phyloP scores from a whole-genome alignment of 2,113 vertebrate species.

The Coracopsis vasa region DNA sequence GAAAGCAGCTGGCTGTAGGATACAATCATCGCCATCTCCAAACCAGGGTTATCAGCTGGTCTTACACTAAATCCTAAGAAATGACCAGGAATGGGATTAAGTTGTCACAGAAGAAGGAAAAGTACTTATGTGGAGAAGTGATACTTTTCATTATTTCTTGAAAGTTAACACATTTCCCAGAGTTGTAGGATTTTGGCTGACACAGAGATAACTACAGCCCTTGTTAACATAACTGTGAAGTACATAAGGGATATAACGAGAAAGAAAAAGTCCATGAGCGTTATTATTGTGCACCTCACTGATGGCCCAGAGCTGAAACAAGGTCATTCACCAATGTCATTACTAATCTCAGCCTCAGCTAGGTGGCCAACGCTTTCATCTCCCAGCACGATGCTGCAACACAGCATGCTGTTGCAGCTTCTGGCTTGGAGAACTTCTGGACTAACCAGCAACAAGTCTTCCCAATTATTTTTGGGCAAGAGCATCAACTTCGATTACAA shows the following conservation, averaged over 20 bases:
- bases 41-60: background rate
- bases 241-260: background rate
- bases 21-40: background rate
- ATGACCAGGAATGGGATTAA: background rate
- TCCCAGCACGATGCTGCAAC: rapidly evolving
- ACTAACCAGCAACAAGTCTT: background rate
- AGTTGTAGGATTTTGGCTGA: background rate
- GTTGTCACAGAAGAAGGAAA: background rate
- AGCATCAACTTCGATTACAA: background rate
- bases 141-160: background rate
- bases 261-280: background rate
- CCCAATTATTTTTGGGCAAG: background rate
- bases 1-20: background rate
- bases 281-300: background rate
- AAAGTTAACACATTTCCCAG: background rate
- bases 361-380: rapidly evolving
- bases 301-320: rapidly evolving
- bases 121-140: background rate
- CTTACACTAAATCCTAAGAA: background rate
- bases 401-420: rapidly evolving
- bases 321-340: rapidly evolving
- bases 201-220: background rate
- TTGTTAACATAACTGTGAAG: background rate
- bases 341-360: background rate
- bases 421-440: background rate